Conservation (phyloP, 2,888 invertebrate species). For the Pollenia angustigena region DNA sequence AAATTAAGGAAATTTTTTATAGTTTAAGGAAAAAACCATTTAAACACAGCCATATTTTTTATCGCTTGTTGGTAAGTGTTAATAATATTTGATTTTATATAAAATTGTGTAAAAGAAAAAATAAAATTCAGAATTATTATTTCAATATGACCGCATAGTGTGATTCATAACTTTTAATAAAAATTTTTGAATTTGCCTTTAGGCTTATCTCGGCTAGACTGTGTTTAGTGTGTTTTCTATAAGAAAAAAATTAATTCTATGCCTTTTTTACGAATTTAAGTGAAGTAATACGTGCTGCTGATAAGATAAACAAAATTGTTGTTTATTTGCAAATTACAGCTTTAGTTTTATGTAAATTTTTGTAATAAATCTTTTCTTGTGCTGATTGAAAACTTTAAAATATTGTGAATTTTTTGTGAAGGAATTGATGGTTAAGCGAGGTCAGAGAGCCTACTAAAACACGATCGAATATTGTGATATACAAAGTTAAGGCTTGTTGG, state of each 20-base stretch:
- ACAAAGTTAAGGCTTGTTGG: background rate
- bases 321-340: background rate
- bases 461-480: background rate
- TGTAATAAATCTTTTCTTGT: background rate
- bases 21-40: background rate
- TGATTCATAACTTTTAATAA: conserved; percentile 68
- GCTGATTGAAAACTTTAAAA: background rate
- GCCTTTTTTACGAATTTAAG: conserved; percentile 8
- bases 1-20: conserved; percentile 55
- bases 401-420: background rate
- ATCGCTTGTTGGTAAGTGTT: conserved; percentile 59
- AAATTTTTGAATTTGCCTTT: conserved; percentile 44
- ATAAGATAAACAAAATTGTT: conserved; percentile 57
- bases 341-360: background rate
- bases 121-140: conserved; percentile 14
- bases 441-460: background rate
- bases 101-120: background rate
- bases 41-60: conserved; percentile 1
- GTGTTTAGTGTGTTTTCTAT: conserved; percentile 19
- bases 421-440: conserved; percentile 2
- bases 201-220: conserved; percentile 70
- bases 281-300: conserved; percentile 55
- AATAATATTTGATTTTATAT: conserved; percentile 47
- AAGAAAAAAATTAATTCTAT: conserved; percentile 10
- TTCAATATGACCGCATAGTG: conserved; percentile 66